Conservation (phyloP, 2,888 invertebrate species). For the Rotaria socialis region DNA sequence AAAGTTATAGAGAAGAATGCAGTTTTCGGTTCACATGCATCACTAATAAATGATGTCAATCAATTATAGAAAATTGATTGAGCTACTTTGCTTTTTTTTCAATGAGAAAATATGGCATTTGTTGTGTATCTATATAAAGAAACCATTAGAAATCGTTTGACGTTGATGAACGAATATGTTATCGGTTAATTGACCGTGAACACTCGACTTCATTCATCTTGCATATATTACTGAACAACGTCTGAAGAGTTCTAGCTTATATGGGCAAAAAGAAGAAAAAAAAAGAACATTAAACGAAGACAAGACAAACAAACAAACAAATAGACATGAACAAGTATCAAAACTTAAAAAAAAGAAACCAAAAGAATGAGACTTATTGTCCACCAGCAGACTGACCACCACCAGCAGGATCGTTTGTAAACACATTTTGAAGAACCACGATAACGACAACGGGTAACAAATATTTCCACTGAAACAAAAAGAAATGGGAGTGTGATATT, state of each 20-base stretch:
- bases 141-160: slow-evolving; percentile 4
- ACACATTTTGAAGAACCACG: background rate
- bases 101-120: background rate
- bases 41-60: background rate
- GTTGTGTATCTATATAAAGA: background rate
- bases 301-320: background rate
- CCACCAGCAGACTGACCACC: background rate
- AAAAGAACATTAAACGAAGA: background rate
- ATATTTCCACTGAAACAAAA: background rate
- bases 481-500: no score
- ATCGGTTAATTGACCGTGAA: slow-evolving; percentile 4
- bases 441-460: background rate
- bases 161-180: slow-evolving; percentile 11
- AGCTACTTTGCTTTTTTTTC: background rate
- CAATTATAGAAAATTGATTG: background rate
- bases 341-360: background rate
- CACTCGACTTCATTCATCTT: background rate
- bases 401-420: background rate
- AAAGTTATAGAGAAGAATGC: background rate
- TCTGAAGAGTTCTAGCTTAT: background rate
- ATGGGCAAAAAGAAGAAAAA: background rate
- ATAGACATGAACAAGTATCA: background rate
- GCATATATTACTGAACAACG: background rate
- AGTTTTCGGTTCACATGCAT: background rate
- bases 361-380: background rate